Evolutionary conservation across 2,113 vertebrate genomes (phyloP).

Genomic region (Leucosticte australis): DNA sequence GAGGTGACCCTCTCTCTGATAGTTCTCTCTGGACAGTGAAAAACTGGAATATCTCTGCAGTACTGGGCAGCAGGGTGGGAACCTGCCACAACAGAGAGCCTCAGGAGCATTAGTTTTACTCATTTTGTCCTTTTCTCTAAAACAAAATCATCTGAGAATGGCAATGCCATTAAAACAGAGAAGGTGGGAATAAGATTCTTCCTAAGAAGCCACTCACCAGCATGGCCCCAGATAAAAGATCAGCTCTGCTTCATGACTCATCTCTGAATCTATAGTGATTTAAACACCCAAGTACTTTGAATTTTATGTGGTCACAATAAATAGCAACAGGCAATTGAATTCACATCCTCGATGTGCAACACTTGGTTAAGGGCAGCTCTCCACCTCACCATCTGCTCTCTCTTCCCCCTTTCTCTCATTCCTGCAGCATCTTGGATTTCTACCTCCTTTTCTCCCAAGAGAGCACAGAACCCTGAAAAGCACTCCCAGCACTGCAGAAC

Average conservation of each 20-base stretch:
- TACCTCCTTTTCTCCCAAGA: background rate
- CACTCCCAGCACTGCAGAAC: background rate
- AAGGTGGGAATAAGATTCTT: background rate
- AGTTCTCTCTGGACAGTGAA: background rate
- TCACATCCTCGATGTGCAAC: background rate
- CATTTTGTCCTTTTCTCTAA: background rate
- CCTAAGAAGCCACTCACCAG: background rate
- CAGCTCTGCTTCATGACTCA: conserved; percentile 26
- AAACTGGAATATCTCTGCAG: background rate
- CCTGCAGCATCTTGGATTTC: background rate
- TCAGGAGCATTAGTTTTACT: background rate
- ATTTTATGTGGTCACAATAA: background rate
- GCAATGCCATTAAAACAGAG: background rate
- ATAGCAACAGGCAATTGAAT: background rate
- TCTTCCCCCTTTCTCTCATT: background rate
- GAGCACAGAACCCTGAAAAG: background rate
- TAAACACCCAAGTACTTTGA: background rate
- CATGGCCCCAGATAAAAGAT: background rate
- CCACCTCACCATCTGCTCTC: background rate
- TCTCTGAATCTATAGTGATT: background rate
- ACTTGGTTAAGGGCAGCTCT: background rate
- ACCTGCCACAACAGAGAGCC: background rate
- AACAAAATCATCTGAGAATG: background rate
- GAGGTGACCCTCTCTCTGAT: background rate
- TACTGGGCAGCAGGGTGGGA: background rate